Evolutionary conservation across 2,797 vertebrate species (phyloP), one percentile per base, ranked within the genome.

Genomic region (Lates japonicus): DNA sequence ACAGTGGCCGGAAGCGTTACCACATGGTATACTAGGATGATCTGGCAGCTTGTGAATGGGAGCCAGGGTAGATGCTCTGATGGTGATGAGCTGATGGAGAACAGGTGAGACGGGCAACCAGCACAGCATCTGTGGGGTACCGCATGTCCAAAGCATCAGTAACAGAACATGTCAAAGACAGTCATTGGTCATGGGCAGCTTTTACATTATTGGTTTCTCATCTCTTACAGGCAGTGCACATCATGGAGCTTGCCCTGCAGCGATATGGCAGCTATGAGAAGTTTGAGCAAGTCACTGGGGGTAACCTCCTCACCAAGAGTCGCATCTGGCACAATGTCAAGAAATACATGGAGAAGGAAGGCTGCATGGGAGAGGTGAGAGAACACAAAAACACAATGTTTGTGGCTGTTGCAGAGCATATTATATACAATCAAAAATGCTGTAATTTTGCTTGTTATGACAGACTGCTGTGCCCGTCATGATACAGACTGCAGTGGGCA

Each of bases 311-410:
- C 17, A 93, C 95, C 84, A 98, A 96, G 89, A 94, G 94, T 31
- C 96, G 96, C 46, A 97, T 98, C 93, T 97, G 95, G 95, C 94
- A 92, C 76, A 96, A 95, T 0, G 97, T 98, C 68, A 96, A 96
- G 92, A 99, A 97, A 68, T 99, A 98, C 91, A 98, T 98, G 97
- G 92, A 96, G 90, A 99, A 97, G 76, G 98, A 99, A 90, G 97
- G 97, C 85, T 98, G 97, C 68, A 66, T 96, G 51, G 98, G 98
- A 37, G 97, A 99, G 96, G 98, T 99, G 88, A 84, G 95, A 74
- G 52, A 20, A 39, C 33, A 48, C 25, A 8, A 54, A 13, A 55
- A 25, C 52, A 31, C 9, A 42, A 9, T 20, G 33, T 2, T 31
- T 37, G 42, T 22, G 9, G 3, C 41, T 70, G 17, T 59, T 12